These are phyloP conservation scores for Pogonognathellus flavescens DNA, from an alignment of 1,140 invertebrate genomes.

Conservation along the genomic window DNA sequence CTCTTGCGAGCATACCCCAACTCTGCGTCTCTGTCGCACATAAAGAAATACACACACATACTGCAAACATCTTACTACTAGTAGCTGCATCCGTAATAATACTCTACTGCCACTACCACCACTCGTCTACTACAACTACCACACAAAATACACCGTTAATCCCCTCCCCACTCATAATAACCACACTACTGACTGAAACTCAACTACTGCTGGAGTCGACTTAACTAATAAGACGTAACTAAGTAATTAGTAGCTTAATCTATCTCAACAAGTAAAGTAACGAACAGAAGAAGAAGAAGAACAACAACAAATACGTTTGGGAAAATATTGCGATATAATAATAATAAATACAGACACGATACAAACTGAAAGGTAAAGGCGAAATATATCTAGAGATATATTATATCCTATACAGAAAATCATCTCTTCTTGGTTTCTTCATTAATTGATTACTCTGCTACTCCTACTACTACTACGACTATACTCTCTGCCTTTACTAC, in stretches of 20 bases:
- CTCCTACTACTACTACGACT: too few species aligned
- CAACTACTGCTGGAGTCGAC: neutral
- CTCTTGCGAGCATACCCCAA: slow-evolving; percentile 45
- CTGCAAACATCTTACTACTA: neutral
- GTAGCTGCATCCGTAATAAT: neutral
- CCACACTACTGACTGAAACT: slow-evolving; percentile 9
- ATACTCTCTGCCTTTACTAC: neutral
- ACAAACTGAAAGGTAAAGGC: neutral
- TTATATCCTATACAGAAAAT: too few species aligned
- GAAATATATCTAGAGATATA: neutral
- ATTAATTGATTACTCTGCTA: neutral
- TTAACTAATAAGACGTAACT: slow-evolving; percentile 38
- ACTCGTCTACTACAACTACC: neutral
- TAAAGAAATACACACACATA: slow-evolving; percentile 22
- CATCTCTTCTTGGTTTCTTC: neutral
- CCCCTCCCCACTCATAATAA: neutral
- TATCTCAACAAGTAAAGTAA: neutral
- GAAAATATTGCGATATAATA: neutral
- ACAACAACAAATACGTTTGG: neutral
- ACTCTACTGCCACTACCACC: slow-evolving; percentile 8
- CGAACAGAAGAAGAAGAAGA: neutral
- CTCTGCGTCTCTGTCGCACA: slow-evolving; percentile 16
- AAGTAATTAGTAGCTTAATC: slow-evolving; percentile 35
- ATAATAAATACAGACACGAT: neutral
- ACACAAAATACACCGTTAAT: neutral